These are phyloP conservation scores for Callocephalon fimbriatum DNA, from an alignment of 2,113 vertebrate species.

Conservation along the genomic window DNA sequence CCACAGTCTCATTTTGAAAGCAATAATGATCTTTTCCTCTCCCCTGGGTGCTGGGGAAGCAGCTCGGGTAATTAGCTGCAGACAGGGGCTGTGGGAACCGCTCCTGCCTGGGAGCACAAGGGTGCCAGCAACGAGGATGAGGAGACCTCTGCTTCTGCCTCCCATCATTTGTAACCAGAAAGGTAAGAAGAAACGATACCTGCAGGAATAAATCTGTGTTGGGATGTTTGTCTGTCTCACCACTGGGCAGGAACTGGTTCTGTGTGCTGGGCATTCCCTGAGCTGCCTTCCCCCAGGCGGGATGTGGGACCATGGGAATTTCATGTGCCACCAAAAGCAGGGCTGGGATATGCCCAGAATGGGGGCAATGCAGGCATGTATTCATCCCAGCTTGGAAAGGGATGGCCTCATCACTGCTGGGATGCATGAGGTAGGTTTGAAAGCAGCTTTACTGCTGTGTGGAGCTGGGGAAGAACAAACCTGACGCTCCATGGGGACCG, in stretches of 20 bases:
- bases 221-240: neutral
- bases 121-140: neutral
- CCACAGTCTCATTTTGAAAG: slow-evolving; percentile 21
- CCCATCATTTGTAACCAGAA: neutral
- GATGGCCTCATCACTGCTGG: neutral
- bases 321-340: fast-evolving
- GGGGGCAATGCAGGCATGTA: neutral
- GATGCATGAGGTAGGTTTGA: neutral
- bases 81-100: neutral
- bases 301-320: fast-evolving
- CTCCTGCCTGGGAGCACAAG: neutral
- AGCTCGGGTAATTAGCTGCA: slow-evolving; percentile 1
- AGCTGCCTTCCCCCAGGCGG: neutral
- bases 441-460: neutral
- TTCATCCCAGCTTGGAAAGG: neutral
- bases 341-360: neutral
- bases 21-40: slow-evolving; percentile 38
- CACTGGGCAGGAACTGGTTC: fast-evolving
- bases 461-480: neutral
- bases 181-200: neutral
- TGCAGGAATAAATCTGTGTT: neutral
- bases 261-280: neutral
- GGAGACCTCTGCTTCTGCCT: neutral
- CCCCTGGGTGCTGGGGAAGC: neutral
- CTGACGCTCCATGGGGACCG: neutral